Percentiles rank a stretch among this genome's conserved stretches.
Evolutionary conservation across 2,888 invertebrate species (phyloP).

Genomic region (Eristalinus sepulchralis): DNA sequence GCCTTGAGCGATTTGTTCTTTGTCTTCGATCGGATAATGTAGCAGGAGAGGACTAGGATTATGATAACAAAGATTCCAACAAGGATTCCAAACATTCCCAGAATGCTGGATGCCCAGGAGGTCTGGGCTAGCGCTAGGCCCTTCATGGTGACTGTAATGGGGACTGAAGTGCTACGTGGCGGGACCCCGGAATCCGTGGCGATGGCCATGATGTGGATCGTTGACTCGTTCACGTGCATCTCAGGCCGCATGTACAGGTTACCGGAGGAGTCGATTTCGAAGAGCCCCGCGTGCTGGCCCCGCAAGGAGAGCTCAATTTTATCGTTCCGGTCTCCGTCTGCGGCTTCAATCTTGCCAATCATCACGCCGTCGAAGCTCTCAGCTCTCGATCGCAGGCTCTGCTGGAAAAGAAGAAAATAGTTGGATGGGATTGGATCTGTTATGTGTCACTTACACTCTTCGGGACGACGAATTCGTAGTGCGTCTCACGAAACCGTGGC

Average conservation of each 20-base stretch:
- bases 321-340: conserved; percentile 92
- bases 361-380: conserved; percentile 80
- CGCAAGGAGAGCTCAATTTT: conserved; percentile 86
- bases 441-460: conserved; percentile 76
- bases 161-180: conserved; percentile 88
- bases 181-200: conserved; percentile 93
- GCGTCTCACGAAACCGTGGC: conserved; percentile 92
- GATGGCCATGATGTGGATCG: conserved; percentile 89
- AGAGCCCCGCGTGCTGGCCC: conserved; percentile 85
- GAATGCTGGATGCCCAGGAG: conserved; percentile 81
- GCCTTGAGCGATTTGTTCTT: conserved; percentile 76
- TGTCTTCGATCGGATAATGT: conserved; percentile 87
- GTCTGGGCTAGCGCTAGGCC: conserved; percentile 80
- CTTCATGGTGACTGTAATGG: conserved; percentile 85
- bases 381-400: conserved; percentile 75
- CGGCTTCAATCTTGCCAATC: conserved; percentile 89
- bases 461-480: conserved; percentile 88
- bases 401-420: conserved; percentile 73
- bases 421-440: background rate
- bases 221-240: conserved; percentile 82
- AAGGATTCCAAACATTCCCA: conserved; percentile 86
- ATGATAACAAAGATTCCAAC: conserved; percentile 88
- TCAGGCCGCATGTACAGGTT: conserved; percentile 85
- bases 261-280: conserved; percentile 78
- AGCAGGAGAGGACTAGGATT: conserved; percentile 88